phyloP scores from a whole-genome alignment of 92 coral and sea anemone species.

The Epizoanthus stellaris region DNA sequence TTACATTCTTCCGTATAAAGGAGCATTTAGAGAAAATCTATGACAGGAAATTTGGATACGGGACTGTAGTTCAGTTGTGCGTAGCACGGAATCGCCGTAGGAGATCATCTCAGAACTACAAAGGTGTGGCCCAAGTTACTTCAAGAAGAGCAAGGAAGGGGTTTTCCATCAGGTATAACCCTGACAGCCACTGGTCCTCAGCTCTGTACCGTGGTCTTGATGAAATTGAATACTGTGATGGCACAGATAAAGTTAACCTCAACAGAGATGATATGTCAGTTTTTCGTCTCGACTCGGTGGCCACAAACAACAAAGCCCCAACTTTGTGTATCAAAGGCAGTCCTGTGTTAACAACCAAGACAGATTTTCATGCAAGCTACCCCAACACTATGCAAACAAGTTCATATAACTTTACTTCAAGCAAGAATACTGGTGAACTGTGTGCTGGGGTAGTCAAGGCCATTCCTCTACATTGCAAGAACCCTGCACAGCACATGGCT shows the following conservation, averaged over 20 bases:
- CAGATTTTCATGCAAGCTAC: slow-evolving; percentile 39
- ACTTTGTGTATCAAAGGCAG: slow-evolving; percentile 35
- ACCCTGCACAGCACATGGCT: slow-evolving; percentile 44
- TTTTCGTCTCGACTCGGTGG: slow-evolving; percentile 46
- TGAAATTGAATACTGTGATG: slow-evolving; percentile 38
- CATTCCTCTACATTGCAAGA: slow-evolving; percentile 12
- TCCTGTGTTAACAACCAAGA: slow-evolving; percentile 42
- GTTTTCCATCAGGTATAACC: slow-evolving; percentile 50
- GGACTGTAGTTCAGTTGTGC: slow-evolving; percentile 49
- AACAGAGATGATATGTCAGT: slow-evolving; percentile 35
- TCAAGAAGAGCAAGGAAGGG: slow-evolving; percentile 52
- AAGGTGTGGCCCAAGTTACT: slow-evolving; percentile 56
- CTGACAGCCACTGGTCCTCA: slow-evolving; percentile 56
- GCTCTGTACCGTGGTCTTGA: slow-evolving; percentile 50
- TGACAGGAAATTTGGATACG: slow-evolving; percentile 24
- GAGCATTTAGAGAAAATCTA: slow-evolving; percentile 26
- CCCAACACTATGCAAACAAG: slow-evolving; percentile 50
- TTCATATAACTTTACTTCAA: slow-evolving; percentile 44
- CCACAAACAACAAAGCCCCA: slow-evolving; percentile 33
- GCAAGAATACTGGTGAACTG: slow-evolving; percentile 36
- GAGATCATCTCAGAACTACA: slow-evolving; percentile 33
- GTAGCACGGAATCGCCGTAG: slow-evolving; percentile 36
- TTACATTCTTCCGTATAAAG: slow-evolving; percentile 23
- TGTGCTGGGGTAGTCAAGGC: slow-evolving; percentile 52
- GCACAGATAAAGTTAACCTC: slow-evolving; percentile 6